Conservation (phyloP, 1,140 invertebrate species). For the Drosophila kikkawai region DNA sequence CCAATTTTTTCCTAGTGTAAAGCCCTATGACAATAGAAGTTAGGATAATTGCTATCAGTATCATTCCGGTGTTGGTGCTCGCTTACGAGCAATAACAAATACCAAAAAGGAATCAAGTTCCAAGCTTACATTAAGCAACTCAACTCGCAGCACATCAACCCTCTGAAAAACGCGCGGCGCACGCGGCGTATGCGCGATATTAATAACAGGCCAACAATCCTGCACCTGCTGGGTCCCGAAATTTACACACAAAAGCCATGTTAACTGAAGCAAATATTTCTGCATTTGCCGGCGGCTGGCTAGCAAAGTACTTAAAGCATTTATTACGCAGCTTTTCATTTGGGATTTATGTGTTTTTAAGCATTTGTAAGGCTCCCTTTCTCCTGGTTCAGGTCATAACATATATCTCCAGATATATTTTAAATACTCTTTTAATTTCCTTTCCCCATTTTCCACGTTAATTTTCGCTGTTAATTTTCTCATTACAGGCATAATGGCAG, state of each 20-base stretch:
- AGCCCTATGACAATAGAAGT: constrained; percentile 10
- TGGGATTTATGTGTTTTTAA: constrained; percentile 61
- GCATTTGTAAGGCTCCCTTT: constrained; percentile 5
- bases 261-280: constrained; percentile 57
- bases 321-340: constrained; percentile 68
- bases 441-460: constrained; percentile 7
- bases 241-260: constrained; percentile 56
- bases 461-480: constrained; percentile 17
- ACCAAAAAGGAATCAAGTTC: constrained; percentile 8
- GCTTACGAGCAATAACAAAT: constrained; percentile 33
- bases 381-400: background rate
- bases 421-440: constrained; percentile 54
- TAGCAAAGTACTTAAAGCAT: constrained; percentile 60
- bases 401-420: constrained; percentile 33
- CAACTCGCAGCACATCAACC: constrained; percentile 8
- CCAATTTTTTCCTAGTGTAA: background rate
- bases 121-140: constrained; percentile 3
- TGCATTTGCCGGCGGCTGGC: constrained; percentile 40
- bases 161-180: background rate
- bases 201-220: constrained; percentile 42
- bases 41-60: constrained; percentile 23
- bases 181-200: constrained; percentile 52
- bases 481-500: constrained; percentile 36
- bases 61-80: constrained; percentile 1
- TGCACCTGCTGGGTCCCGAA: constrained; percentile 46